Evolutionary conservation across 2,797 vertebrate genomes (phyloP).

Genomic region (Pseudochirops corinnae): DNA sequence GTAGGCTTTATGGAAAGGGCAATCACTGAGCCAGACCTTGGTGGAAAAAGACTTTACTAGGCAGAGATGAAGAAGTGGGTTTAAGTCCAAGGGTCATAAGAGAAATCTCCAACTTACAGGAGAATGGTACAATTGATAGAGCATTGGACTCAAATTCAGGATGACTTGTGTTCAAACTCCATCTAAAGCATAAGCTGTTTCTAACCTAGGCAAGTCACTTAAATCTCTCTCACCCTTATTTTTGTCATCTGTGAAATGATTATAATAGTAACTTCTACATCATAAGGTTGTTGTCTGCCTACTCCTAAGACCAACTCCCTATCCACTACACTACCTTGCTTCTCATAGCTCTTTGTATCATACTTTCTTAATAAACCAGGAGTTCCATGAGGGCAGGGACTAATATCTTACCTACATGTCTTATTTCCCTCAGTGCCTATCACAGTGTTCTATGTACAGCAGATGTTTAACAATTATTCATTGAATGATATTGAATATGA

Average conservation of each 20-base stretch:
- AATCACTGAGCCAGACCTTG: not conserved
- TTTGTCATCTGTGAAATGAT: not conserved
- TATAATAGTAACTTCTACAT: not conserved
- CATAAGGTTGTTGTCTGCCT: not conserved
- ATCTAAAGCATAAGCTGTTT: not conserved
- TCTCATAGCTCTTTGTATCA: not conserved
- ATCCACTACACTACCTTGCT: not conserved
- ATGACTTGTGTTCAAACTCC: not conserved
- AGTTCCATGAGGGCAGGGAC: not conserved
- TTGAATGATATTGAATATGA: not conserved
- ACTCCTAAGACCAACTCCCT: not conserved
- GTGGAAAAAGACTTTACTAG: not conserved
- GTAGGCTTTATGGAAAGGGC: not conserved
- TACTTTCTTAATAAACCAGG: not conserved
- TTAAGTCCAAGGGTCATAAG: not conserved
- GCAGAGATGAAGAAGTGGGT: not conserved
- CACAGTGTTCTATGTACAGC: not conserved
- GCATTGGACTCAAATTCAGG: not conserved
- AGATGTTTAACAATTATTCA: not conserved
- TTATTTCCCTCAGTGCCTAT: not conserved
- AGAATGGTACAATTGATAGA: not conserved
- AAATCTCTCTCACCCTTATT: not conserved
- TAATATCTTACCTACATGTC: not conserved
- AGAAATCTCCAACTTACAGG: not conserved
- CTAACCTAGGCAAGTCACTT: not conserved